phyloP scores from a whole-genome alignment of 1,140 invertebrate species.

The Vollenhovia emeryi region DNA sequence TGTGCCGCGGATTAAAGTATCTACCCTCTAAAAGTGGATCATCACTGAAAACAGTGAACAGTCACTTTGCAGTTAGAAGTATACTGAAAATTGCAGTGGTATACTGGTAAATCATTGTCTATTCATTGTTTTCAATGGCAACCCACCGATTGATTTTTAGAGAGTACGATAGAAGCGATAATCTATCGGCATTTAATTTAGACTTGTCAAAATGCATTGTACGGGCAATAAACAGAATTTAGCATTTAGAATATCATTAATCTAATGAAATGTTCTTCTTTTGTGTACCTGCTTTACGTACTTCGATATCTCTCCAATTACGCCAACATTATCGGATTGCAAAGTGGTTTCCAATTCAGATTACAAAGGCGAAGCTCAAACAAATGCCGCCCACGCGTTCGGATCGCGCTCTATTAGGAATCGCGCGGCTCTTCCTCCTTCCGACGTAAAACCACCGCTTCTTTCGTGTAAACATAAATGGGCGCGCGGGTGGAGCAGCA shows the following conservation, averaged over 20 bases:
- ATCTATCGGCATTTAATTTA: slow-evolving; percentile 2
- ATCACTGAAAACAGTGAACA: too few relatives aligned
- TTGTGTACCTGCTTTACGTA: background rate
- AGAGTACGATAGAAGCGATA: background rate
- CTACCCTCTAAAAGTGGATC: too few relatives aligned
- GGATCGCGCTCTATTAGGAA: slow-evolving; percentile 50
- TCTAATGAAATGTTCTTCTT: too few relatives aligned
- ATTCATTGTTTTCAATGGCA: too few relatives aligned
- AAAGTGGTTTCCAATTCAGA: slow-evolving; percentile 12
- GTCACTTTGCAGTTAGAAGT: too few relatives aligned
- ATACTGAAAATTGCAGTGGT: too few relatives aligned
- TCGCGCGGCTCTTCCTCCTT: slow-evolving; percentile 11
- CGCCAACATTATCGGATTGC: background rate
- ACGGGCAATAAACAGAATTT: background rate
- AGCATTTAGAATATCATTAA: too few relatives aligned
- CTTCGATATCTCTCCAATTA: background rate
- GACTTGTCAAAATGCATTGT: background rate
- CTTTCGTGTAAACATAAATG: slow-evolving; percentile 58
- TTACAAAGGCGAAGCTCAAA: slow-evolving; percentile 19
- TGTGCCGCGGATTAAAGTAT: background rate
- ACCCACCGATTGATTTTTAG: too few relatives aligned
- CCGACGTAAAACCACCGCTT: slow-evolving; percentile 40
- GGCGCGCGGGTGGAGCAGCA: background rate
- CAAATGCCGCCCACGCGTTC: slow-evolving; percentile 29
- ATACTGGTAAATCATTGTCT: too few relatives aligned